A percentile compares a stretch with the other conserved stretches of the same genome.
Evolutionary conservation across 2,888 invertebrate species (phyloP).

Genomic region (Xanthorhoe spadicearia): DNA sequence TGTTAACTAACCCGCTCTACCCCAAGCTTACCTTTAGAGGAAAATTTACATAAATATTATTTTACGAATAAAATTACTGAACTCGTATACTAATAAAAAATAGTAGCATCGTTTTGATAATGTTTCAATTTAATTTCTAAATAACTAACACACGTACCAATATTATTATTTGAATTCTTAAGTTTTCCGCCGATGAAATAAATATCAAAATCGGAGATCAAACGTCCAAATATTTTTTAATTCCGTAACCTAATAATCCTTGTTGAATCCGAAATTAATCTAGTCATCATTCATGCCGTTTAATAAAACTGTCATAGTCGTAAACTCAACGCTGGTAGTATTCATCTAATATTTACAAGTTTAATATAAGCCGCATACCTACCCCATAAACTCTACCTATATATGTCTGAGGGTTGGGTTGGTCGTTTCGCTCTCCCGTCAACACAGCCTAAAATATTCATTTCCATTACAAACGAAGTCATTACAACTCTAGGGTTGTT

Average conservation of each 20-base stretch:
- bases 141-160: too few relatives aligned
- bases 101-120: too few relatives aligned
- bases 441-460: slow-evolving; percentile 25
- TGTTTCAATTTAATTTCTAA: too few relatives aligned
- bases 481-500: background rate
- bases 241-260: too few relatives aligned
- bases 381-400: too few relatives aligned
- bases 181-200: too few relatives aligned
- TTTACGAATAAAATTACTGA: too few relatives aligned
- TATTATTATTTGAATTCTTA: too few relatives aligned
- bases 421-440: slow-evolving; percentile 3
- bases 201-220: too few relatives aligned
- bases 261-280: background rate
- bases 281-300: background rate
- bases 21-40: background rate
- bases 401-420: background rate
- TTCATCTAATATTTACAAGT: slow-evolving; percentile 17
- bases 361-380: background rate
- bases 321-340: background rate
- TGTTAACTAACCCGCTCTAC: background rate
- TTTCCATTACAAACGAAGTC: slow-evolving; percentile 9
- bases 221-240: too few relatives aligned
- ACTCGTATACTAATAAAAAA: too few relatives aligned
- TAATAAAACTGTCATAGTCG: background rate
- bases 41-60: background rate